Conservation (phyloP, 2,113 vertebrate species). For the Acrocephalus kingi region DNA sequence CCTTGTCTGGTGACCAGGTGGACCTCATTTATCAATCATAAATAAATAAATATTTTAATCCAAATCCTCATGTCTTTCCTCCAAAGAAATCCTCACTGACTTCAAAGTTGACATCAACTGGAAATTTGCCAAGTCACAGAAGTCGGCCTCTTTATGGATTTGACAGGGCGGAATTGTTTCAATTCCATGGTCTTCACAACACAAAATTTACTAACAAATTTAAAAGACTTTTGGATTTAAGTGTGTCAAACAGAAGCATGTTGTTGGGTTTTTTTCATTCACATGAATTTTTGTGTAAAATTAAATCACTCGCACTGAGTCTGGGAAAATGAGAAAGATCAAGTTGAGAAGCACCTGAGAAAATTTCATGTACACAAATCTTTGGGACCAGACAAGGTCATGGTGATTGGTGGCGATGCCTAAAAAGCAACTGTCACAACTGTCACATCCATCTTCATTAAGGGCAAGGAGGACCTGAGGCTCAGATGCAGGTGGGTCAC, state of each 20-base stretch:
- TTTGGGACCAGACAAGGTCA: neutral
- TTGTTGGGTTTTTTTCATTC: neutral
- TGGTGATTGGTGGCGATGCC: neutral
- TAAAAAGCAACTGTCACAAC: neutral
- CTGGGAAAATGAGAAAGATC: neutral
- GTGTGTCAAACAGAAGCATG: neutral
- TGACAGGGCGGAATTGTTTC: neutral
- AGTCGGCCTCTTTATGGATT: neutral
- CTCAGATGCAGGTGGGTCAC: neutral
- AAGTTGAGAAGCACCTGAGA: neutral
- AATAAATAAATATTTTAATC: neutral
- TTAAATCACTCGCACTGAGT: neutral
- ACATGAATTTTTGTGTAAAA: neutral
- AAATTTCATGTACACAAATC: neutral
- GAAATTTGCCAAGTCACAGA: neutral
- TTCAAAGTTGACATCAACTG: constrained; percentile 2
- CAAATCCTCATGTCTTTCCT: neutral
- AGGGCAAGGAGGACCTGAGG: neutral
- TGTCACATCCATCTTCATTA: neutral
- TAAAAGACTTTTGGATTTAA: neutral
- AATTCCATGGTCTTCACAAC: neutral
- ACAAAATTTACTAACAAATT: neutral
- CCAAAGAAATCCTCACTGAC: neutral
- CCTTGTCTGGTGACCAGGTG: neutral
- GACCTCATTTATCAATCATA: neutral